Evolutionary conservation across 2,888 invertebrate genomes (phyloP).

Genomic region (Troglohyphantes excavatus): DNA sequence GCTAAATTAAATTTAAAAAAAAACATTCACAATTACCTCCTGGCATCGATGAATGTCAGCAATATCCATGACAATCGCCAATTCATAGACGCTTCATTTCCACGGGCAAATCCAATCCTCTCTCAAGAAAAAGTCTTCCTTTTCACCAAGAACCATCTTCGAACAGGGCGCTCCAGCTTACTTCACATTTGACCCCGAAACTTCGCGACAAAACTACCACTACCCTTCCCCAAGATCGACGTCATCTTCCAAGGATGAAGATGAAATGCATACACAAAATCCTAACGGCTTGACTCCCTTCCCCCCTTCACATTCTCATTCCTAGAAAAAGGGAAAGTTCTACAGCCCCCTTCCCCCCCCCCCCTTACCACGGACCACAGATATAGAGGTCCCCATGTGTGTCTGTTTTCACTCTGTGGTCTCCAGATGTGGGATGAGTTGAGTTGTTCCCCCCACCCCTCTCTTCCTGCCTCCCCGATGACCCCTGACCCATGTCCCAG

Average conservation of each 20-base stretch:
- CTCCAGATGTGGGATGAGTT: constrained; percentile 65
- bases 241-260: constrained; percentile 58
- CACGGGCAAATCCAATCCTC: not conserved
- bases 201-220: not conserved
- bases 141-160: not conserved
- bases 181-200: constrained; percentile 25
- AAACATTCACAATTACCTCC: constrained; percentile 25
- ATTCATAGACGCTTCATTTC: not conserved
- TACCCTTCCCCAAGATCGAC: not conserved
- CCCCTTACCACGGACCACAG: constrained; percentile 39
- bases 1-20: no score
- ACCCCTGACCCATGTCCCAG: constrained; percentile 75
- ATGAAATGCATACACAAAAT: constrained; percentile 64
- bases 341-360: constrained; percentile 9
- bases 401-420: constrained; percentile 24
- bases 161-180: not conserved
- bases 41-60: not conserved
- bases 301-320: constrained; percentile 17
- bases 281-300: constrained; percentile 45
- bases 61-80: not conserved
- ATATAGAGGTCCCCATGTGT: constrained; percentile 53
- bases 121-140: not conserved
- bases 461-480: constrained; percentile 70
- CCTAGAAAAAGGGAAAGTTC: constrained; percentile 30
- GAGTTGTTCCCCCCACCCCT: constrained; percentile 15